These are phyloP conservation scores for Odontophorus gujanensis DNA, from an alignment of 2,113 vertebrate species.

Conservation along the genomic window DNA sequence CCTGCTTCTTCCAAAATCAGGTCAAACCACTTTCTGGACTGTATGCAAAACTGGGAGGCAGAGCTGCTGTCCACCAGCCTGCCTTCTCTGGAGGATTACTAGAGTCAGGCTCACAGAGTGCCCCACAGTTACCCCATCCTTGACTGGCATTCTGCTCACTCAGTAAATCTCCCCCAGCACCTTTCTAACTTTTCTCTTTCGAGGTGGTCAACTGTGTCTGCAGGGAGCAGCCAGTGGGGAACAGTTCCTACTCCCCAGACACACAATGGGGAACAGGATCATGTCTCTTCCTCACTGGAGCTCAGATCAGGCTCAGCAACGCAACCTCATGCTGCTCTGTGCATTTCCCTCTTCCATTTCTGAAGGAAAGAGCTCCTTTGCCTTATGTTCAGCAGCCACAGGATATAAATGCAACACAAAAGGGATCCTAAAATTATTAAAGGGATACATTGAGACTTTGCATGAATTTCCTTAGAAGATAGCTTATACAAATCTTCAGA, in stretches of 20 bases:
- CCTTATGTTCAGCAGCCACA: neutral
- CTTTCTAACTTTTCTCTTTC: neutral
- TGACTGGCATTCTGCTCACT: neutral
- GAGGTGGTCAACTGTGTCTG: neutral
- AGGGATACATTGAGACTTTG: neutral
- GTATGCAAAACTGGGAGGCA: slow-evolving; percentile 13
- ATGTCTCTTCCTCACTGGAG: neutral
- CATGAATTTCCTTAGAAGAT: neutral
- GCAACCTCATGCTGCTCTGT: neutral
- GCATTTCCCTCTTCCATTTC: neutral
- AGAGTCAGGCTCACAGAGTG: neutral
- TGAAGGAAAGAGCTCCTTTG: neutral
- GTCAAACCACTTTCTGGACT: slow-evolving; percentile 3
- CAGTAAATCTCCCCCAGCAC: neutral
- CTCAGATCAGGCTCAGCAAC: neutral
- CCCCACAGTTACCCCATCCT: slow-evolving; percentile 14
- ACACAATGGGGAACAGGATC: neutral
- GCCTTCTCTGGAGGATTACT: slow-evolving; percentile 24
- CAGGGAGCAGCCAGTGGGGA: neutral
- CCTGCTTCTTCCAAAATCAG: neutral
- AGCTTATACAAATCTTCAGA: neutral
- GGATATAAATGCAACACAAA: neutral
- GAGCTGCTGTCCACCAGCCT: neutral
- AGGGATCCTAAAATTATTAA: neutral
- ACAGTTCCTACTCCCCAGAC: neutral